Conservation (phyloP, 1,140 invertebrate genomes). For the Drosophila busckii region DNA sequence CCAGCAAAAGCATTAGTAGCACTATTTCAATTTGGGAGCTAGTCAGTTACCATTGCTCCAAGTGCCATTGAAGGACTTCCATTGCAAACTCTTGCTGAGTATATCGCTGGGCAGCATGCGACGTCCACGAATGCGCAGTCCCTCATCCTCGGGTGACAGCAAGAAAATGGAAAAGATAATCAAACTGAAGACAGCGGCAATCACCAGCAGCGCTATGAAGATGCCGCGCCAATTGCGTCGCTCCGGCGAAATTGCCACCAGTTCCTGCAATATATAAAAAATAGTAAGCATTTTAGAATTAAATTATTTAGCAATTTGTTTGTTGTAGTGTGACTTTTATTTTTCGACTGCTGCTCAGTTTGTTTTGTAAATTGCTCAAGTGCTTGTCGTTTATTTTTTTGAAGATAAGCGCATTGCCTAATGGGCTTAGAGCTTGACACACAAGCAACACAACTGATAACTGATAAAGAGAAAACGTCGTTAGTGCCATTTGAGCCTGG, state of each 20-base stretch:
- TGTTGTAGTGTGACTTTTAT: too few relatives aligned
- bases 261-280: slow-evolving; percentile 84
- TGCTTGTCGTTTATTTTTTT: too few relatives aligned
- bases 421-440: too few relatives aligned
- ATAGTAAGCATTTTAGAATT: neutral
- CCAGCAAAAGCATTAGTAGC: too few relatives aligned
- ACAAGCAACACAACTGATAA: too few relatives aligned
- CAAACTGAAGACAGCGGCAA: slow-evolving; percentile 89
- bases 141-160: slow-evolving; percentile 86
- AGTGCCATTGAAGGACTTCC: slow-evolving; percentile 86
- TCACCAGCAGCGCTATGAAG: slow-evolving; percentile 92
- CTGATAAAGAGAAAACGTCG: too few relatives aligned
- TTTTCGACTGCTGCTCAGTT: too few relatives aligned
- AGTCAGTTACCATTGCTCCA: slow-evolving; percentile 87
- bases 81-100: slow-evolving; percentile 82
- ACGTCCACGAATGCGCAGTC: slow-evolving; percentile 83
- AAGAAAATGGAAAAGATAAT: slow-evolving; percentile 93
- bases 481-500: too few relatives aligned
- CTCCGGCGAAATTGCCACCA: slow-evolving; percentile 88
- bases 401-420: too few relatives aligned
- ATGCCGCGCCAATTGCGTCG: slow-evolving; percentile 94
- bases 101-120: slow-evolving; percentile 85
- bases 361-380: too few relatives aligned
- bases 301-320: neutral
- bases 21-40: too few relatives aligned